Conservation (phyloP, 2,113 vertebrate genomes). For the Alaudala cheleensis region DNA sequence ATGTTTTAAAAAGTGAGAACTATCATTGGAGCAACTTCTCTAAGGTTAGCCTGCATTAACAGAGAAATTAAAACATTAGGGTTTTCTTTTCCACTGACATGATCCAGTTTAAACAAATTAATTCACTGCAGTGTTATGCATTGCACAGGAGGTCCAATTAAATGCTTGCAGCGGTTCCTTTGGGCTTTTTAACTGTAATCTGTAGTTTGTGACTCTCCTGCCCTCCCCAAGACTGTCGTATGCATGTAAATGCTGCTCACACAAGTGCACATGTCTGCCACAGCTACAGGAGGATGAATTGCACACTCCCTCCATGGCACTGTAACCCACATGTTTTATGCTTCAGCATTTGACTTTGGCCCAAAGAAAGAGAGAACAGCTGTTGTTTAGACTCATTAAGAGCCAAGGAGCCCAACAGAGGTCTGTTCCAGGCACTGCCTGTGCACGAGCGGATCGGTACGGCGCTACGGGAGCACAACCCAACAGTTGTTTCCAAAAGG, state of each 20-base stretch:
- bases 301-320: neutral
- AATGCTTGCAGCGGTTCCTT: neutral
- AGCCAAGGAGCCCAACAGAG: conserved; percentile 46
- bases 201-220: neutral
- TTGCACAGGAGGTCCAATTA: neutral
- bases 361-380: conserved; percentile 42
- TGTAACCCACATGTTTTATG: conserved; percentile 43
- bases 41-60: neutral
- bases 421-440: neutral
- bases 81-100: neutral
- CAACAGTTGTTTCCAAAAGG: neutral
- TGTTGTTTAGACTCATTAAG: conserved; percentile 52
- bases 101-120: neutral
- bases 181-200: neutral
- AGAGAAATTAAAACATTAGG: neutral
- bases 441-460: neutral
- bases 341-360: conserved; percentile 35
- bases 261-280: neutral
- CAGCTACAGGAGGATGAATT: neutral
- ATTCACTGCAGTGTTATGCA: neutral
- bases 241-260: neutral
- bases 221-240: neutral
- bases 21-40: neutral
- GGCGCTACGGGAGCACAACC: neutral
- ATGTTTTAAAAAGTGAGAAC: neutral